A percentile compares a stretch with the other conserved stretches of the same genome.
Conservation (phyloP, 1,140 invertebrate species). For the Megalopta genalis region DNA sequence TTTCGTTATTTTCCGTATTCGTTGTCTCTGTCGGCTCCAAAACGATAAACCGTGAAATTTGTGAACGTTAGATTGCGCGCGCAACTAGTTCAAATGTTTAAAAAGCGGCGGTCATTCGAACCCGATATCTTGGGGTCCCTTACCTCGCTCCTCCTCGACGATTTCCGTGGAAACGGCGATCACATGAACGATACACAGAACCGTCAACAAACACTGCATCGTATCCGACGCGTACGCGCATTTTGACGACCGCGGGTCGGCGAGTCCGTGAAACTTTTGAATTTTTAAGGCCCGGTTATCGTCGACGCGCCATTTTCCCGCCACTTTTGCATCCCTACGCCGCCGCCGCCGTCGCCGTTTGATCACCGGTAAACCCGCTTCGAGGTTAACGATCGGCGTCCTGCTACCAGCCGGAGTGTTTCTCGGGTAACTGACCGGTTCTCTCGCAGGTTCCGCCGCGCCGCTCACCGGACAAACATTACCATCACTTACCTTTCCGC, state of each 20-base stretch:
- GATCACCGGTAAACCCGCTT: not conserved
- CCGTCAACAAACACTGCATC: slow-evolving; percentile 57
- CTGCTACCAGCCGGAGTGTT: slow-evolving; percentile 53
- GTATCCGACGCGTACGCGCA: slow-evolving; percentile 53
- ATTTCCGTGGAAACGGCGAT: slow-evolving; percentile 22
- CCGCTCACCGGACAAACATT: slow-evolving; percentile 63
- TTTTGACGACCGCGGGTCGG: slow-evolving; percentile 47
- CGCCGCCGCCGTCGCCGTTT: not conserved
- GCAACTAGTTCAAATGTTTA: not conserved
- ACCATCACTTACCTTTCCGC: slow-evolving; percentile 33
- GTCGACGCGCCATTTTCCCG: slow-evolving; percentile 15
- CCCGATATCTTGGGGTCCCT: slow-evolving; percentile 24
- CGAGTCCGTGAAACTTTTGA: slow-evolving; percentile 9
- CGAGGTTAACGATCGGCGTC: slow-evolving; percentile 38
- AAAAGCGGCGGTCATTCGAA: not conserved
- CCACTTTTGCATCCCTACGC: slow-evolving; percentile 16
- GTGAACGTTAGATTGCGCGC: no score
- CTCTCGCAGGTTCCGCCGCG: slow-evolving; percentile 42
- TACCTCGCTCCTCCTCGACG: slow-evolving; percentile 54
- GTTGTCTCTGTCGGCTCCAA: no score
- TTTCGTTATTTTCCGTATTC: no score
- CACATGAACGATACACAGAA: slow-evolving; percentile 49
- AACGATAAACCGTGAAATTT: no score
- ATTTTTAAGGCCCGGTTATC: slow-evolving; percentile 23
- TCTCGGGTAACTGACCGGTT: slow-evolving; percentile 64